Evolutionary conservation across 2,888 invertebrate genomes (phyloP).

Genomic region (Drosophila rubida): DNA sequence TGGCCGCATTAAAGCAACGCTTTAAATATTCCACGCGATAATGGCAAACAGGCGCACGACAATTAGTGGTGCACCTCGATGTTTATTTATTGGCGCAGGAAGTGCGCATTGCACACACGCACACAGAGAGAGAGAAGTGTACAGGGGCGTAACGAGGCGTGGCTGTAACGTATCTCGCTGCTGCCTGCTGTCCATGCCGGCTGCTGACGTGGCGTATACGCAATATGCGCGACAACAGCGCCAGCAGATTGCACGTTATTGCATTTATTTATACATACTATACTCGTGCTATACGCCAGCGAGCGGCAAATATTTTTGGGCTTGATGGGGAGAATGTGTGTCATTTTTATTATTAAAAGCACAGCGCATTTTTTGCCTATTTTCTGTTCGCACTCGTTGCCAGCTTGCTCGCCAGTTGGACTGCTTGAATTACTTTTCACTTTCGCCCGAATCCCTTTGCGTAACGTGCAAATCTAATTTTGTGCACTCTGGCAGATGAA

Average conservation of each 20-base stretch:
- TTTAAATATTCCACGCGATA: conserved; percentile 65
- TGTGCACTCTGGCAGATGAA: no score
- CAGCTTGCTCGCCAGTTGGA: conserved; percentile 1
- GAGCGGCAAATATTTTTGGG: conserved; percentile 36
- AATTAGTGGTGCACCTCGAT: conserved; percentile 64
- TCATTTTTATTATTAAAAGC: conserved; percentile 79
- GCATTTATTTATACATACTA: conserved; percentile 51
- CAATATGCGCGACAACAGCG: conserved; percentile 43
- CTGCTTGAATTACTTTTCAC: conserved; percentile 34
- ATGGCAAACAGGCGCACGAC: conserved; percentile 64
- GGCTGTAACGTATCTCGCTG: conserved; percentile 8
- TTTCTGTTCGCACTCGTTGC: conserved; percentile 25
- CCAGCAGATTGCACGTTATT: conserved; percentile 48
- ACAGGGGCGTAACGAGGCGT: conserved; percentile 12
- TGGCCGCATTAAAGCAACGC: conserved; percentile 75
- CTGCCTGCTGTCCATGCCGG: neutral
- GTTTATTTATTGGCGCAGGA: conserved; percentile 74
- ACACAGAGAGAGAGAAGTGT: neutral
- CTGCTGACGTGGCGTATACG: conserved; percentile 70
- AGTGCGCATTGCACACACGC: conserved; percentile 52
- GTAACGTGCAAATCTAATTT: conserved; percentile 7
- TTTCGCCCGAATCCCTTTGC: conserved; percentile 7
- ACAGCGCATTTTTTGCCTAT: conserved; percentile 25
- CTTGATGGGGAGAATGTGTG: conserved; percentile 61
- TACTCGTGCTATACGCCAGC: neutral